Conservation (phyloP, 1,140 invertebrate genomes). For the Pachypeltis micranthus region DNA sequence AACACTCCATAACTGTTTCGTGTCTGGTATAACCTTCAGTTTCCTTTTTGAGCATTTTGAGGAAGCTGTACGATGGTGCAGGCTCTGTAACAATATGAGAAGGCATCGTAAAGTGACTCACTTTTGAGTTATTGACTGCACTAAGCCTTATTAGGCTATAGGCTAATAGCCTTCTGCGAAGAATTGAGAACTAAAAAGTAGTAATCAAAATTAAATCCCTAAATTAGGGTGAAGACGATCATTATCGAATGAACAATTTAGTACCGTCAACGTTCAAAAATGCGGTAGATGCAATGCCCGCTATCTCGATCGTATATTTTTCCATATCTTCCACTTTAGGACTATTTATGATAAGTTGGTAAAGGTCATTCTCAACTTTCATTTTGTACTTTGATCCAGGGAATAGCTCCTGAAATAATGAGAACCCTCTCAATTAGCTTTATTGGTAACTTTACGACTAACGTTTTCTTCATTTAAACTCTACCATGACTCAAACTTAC, state of each 20-base stretch:
- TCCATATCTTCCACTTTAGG: constrained; percentile 94
- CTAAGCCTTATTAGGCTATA: too few relatives aligned
- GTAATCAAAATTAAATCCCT: background rate
- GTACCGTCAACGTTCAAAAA: constrained; percentile 88
- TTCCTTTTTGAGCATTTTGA: constrained; percentile 76
- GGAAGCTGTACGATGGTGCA: constrained; percentile 86
- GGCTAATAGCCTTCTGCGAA: too few relatives aligned
- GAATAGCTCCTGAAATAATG: constrained; percentile 63
- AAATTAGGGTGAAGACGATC: background rate
- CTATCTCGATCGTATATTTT: constrained; percentile 92
- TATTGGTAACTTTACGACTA: too few relatives aligned
- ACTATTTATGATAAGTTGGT: constrained; percentile 77
- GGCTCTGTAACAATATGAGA: constrained; percentile 50
- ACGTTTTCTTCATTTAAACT: too few relatives aligned
- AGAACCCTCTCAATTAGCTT: background rate
- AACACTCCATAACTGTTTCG: constrained; percentile 83
- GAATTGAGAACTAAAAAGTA: background rate
- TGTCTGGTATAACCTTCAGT: constrained; percentile 78
- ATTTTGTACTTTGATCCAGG: constrained; percentile 86
- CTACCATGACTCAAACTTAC: constrained; percentile 53
- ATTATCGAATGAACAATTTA: constrained; percentile 23
- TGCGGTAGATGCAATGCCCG: constrained; percentile 72
- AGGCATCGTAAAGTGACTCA: too few relatives aligned
- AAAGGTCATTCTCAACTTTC: constrained; percentile 78
- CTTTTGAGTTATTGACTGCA: too few relatives aligned